These are phyloP conservation scores for Drosophila paranaensis DNA, from an alignment of 2,888 invertebrate genomes.

Conservation along the genomic window DNA sequence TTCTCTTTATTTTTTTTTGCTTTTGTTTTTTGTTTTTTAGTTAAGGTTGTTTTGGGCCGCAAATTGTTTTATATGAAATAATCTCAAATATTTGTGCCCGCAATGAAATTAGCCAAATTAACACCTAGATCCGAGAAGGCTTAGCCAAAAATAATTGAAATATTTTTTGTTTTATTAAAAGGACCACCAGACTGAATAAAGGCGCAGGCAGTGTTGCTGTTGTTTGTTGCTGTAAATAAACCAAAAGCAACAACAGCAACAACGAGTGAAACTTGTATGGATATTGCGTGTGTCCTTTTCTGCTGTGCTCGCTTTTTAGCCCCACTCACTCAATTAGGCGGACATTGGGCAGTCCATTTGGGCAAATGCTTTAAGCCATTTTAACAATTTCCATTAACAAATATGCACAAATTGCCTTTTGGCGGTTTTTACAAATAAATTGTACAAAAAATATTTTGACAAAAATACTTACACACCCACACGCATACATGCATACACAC, in stretches of 20 bases:
- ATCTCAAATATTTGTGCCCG: slow-evolving; percentile 75
- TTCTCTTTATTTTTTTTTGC: neutral
- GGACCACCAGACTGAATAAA: slow-evolving; percentile 33
- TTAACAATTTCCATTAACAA: slow-evolving; percentile 83
- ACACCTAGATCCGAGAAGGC: slow-evolving; percentile 72
- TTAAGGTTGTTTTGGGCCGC: slow-evolving; percentile 41
- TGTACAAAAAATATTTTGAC: slow-evolving; percentile 73
- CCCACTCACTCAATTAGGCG: slow-evolving; percentile 70
- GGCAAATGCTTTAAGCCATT: slow-evolving; percentile 75
- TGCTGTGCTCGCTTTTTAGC: slow-evolving; percentile 22
- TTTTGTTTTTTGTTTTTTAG: slow-evolving; percentile 13
- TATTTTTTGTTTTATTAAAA: slow-evolving; percentile 76
- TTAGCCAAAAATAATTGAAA: slow-evolving; percentile 73
- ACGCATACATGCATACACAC: slow-evolving; percentile 16
- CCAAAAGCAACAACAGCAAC: slow-evolving; percentile 7
- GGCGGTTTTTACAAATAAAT: slow-evolving; percentile 79
- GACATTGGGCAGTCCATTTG: slow-evolving; percentile 50
- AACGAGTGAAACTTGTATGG: slow-evolving; percentile 28
- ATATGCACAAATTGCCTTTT: slow-evolving; percentile 80
- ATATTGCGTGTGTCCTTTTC: slow-evolving; percentile 46
- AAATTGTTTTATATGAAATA: slow-evolving; percentile 72
- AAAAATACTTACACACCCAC: slow-evolving; percentile 58
- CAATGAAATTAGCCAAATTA: slow-evolving; percentile 80
- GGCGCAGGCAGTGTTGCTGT: neutral
- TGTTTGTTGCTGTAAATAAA: slow-evolving; percentile 1